Conservation (phyloP, 2,888 invertebrate species). For the Bombylius discolor region DNA sequence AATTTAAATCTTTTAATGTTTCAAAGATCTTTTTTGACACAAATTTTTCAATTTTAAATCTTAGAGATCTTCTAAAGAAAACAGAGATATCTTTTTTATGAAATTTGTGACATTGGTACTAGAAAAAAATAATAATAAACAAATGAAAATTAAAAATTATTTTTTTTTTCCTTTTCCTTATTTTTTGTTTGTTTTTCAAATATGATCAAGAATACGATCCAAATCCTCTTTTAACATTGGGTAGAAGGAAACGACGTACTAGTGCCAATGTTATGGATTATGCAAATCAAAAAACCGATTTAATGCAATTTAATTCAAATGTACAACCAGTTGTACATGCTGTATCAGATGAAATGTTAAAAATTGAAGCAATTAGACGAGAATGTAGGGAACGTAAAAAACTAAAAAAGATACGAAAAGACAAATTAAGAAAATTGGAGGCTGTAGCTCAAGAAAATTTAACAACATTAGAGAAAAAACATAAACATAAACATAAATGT, state of each 20-base stretch:
- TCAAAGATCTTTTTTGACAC: too few species aligned
- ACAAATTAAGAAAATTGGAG: slow-evolving; percentile 39
- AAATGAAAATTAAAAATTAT: too few species aligned
- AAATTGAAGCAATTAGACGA: neutral
- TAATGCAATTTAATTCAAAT: slow-evolving; percentile 13
- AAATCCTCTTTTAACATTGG: slow-evolving; percentile 62
- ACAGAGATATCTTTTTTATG: too few species aligned
- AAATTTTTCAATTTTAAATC: too few species aligned
- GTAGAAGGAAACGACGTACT: slow-evolving; percentile 61
- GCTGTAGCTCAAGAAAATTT: neutral
- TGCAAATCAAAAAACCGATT: slow-evolving; percentile 1
- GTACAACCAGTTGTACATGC: slow-evolving; percentile 18
- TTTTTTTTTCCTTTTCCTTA: slow-evolving; percentile 16
- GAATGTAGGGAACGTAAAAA: slow-evolving; percentile 49
- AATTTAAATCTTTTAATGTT: too few species aligned
- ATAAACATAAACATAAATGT: slow-evolving; percentile 56
- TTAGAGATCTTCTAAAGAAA: too few species aligned
- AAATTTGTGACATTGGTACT: too few species aligned
- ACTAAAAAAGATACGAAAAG: slow-evolving; percentile 54
- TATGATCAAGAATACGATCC: slow-evolving; percentile 57
- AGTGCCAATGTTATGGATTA: slow-evolving; percentile 29
- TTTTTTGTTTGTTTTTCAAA: slow-evolving; percentile 18
- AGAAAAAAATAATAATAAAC: too few species aligned
- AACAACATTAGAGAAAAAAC: slow-evolving; percentile 39
- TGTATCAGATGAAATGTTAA: slow-evolving; percentile 18